Percentiles rank a stretch among this genome's conserved stretches.
These are phyloP conservation scores for Ispidina lecontei DNA, from an alignment of 2,797 vertebrate genomes.

Conservation along the genomic window DNA sequence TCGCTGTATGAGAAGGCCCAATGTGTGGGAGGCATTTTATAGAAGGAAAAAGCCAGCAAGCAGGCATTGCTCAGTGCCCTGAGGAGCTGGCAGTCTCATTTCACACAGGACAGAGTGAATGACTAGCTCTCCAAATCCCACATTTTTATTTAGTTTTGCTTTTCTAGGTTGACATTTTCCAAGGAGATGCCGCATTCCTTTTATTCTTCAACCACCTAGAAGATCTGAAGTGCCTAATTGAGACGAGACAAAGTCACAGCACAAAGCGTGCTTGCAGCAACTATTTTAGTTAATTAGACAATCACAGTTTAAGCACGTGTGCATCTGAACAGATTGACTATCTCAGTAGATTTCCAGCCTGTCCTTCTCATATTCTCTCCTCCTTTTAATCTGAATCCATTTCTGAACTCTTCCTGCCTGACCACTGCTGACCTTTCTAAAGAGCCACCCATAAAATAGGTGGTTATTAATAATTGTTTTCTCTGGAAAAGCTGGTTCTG, in stretches of 20 bases:
- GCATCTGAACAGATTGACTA: background rate
- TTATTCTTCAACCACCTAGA: background rate
- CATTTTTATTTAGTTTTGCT: background rate
- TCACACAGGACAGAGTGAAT: background rate
- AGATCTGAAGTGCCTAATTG: background rate
- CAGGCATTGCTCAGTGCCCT: background rate
- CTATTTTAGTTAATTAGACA: background rate
- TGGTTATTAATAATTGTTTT: background rate
- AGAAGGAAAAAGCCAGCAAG: background rate
- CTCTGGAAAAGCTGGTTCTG: background rate
- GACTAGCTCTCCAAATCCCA: background rate
- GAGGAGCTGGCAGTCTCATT: background rate
- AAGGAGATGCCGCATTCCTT: background rate
- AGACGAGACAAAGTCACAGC: background rate
- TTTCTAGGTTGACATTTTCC: background rate
- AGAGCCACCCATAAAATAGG: background rate
- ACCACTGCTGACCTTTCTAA: background rate
- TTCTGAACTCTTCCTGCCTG: background rate
- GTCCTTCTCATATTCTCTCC: background rate
- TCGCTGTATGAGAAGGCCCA: background rate
- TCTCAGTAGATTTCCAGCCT: background rate
- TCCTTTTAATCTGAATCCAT: background rate
- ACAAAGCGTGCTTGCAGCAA: background rate
- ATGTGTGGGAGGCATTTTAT: accelerated
- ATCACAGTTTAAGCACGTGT: background rate